Percentiles rank a stretch among this genome's conserved stretches.
These are phyloP conservation scores for Danaus plexippus DNA, from an alignment of 1,140 invertebrate species.

Conservation along the genomic window DNA sequence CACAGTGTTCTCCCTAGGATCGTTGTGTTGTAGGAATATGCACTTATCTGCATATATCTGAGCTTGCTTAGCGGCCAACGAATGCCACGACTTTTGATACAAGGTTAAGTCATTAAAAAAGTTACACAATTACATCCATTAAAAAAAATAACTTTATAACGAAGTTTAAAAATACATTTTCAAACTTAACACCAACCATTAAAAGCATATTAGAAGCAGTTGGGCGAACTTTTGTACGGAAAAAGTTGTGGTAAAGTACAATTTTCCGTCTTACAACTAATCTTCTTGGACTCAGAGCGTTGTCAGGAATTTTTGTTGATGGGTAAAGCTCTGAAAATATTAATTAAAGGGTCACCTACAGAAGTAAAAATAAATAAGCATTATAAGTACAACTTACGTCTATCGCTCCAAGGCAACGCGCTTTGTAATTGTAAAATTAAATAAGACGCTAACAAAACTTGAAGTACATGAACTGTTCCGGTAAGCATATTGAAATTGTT, in stretches of 20 bases:
- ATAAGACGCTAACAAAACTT: slow-evolving; percentile 30
- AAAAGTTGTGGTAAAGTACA: slow-evolving; percentile 83
- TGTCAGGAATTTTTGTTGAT: slow-evolving; percentile 74
- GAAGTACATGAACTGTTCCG: slow-evolving; percentile 22
- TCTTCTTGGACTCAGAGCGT: slow-evolving; percentile 72
- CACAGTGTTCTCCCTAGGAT: slow-evolving; percentile 75
- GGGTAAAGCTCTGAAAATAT: slow-evolving; percentile 60
- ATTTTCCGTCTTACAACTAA: slow-evolving; percentile 79
- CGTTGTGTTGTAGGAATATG: slow-evolving; percentile 79
- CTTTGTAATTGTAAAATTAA: slow-evolving; percentile 27
- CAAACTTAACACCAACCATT: slow-evolving; percentile 75
- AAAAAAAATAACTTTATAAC: too few species aligned
- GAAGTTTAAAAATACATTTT: too few species aligned
- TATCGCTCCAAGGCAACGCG: slow-evolving; percentile 28
- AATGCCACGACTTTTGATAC: slow-evolving; percentile 79
- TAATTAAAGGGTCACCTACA: slow-evolving; percentile 3
- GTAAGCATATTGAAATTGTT: slow-evolving; percentile 12
- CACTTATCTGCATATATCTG: slow-evolving; percentile 84
- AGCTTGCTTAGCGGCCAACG: slow-evolving; percentile 77
- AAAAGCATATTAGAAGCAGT: slow-evolving; percentile 84
- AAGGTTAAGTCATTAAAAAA: too few species aligned
- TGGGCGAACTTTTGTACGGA: slow-evolving; percentile 81
- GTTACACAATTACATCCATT: too few species aligned
- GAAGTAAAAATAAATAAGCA: slow-evolving; percentile 4
- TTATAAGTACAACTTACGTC: slow-evolving; percentile 33